Conservation (phyloP, 2,113 vertebrate genomes). For the Cynoglossus semilaevis region DNA sequence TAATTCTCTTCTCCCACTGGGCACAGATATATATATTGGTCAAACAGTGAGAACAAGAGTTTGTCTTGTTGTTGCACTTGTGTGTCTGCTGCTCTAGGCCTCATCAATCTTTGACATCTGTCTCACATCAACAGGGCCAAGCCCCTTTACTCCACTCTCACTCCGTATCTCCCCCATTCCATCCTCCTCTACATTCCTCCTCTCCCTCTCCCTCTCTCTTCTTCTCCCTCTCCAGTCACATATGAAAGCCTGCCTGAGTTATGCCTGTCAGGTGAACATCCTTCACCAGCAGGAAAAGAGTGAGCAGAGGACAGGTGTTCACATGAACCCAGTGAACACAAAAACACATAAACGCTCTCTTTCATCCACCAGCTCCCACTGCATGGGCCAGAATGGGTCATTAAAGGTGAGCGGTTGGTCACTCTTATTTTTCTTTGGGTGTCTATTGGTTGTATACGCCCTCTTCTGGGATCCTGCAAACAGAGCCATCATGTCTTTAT, state of each 20-base stretch:
- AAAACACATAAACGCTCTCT: constrained; percentile 18
- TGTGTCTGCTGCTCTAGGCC: constrained; percentile 53
- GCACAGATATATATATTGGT: constrained; percentile 22
- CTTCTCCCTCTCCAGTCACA: constrained; percentile 58
- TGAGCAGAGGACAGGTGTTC: constrained; percentile 19
- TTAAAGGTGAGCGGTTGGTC: constrained; percentile 83
- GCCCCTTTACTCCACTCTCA: constrained; percentile 15
- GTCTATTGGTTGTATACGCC: constrained; percentile 40
- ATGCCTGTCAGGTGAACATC: constrained; percentile 65
- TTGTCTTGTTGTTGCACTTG: constrained; percentile 41
- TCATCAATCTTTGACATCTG: constrained; percentile 68
- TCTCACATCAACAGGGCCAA: constrained; percentile 61
- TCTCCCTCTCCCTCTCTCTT: constrained; percentile 37
- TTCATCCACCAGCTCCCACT: constrained; percentile 79
- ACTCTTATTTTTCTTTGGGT: constrained; percentile 40
- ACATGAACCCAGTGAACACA: constrained; percentile 41
- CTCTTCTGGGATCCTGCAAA: constrained; percentile 50
- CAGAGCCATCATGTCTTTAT: constrained; percentile 40
- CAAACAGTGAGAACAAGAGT: constrained; percentile 21
- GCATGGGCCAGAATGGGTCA: constrained; percentile 83
- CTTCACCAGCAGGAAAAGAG: constrained; percentile 40
- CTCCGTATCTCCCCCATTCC: constrained; percentile 10
- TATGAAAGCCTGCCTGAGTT: constrained; percentile 65
- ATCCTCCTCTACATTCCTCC: constrained; percentile 16
- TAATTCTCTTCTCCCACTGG: background rate